Conservation (phyloP, 2,888 invertebrate species). For the Eumacrocentrus americanus region DNA sequence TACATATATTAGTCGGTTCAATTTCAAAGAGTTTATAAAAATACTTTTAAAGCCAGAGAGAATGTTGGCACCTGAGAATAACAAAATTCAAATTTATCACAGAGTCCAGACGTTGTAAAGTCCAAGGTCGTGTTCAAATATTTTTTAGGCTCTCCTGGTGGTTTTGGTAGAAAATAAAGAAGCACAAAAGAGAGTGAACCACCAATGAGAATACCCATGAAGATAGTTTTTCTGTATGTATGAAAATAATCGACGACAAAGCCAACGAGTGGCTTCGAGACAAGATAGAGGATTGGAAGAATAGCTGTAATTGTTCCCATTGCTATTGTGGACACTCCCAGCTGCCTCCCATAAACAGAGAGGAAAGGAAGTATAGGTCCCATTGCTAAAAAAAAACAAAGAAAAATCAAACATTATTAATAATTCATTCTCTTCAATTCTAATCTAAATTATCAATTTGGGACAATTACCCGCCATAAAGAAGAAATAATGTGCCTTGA, state of each 20-base stretch:
- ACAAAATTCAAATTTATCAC: constrained; percentile 24
- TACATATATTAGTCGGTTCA: background rate
- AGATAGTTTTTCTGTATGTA: constrained; percentile 73
- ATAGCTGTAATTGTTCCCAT: constrained; percentile 81
- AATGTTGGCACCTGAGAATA: constrained; percentile 5
- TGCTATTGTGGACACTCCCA: constrained; percentile 76
- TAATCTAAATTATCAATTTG: background rate
- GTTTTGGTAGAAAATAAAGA: constrained; percentile 71
- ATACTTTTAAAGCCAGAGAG: background rate
- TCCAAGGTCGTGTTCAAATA: constrained; percentile 3
- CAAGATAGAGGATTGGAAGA: constrained; percentile 76
- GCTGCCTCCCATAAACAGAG: constrained; percentile 77
- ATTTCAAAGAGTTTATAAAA: background rate
- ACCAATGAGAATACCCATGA: constrained; percentile 69
- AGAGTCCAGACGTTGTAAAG: constrained; percentile 8
- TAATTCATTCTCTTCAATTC: background rate
- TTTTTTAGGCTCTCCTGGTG: constrained; percentile 30
- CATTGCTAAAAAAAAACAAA: constrained; percentile 67
- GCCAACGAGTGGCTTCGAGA: constrained; percentile 79
- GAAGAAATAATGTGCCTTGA: constrained; percentile 87
- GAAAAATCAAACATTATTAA: constrained; percentile 9
- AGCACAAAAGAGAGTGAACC: constrained; percentile 75
- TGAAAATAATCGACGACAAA: constrained; percentile 77
- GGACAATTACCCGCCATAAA: constrained; percentile 76
- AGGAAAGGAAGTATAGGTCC: constrained; percentile 82